Evolutionary conservation across 2,888 invertebrate genomes (phyloP).

Genomic region (Erebia epiphron): DNA sequence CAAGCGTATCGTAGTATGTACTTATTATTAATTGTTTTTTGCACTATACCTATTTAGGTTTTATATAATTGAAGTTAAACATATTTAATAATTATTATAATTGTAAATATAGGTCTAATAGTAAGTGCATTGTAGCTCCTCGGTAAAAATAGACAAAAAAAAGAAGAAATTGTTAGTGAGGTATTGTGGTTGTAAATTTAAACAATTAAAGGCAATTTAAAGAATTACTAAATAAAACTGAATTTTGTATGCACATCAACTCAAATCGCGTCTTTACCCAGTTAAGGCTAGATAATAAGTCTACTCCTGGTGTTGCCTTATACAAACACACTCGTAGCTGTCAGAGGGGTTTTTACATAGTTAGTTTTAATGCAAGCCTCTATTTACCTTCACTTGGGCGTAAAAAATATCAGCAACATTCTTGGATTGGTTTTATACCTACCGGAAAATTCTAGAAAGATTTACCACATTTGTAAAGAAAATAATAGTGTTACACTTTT

Average conservation of each 20-base stretch:
- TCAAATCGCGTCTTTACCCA: slow-evolving; percentile 40
- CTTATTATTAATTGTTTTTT: too few relatives aligned
- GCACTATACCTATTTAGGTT: too few relatives aligned
- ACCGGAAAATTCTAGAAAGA: slow-evolving; percentile 32
- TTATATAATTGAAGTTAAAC: too few relatives aligned
- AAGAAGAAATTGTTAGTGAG: too few relatives aligned
- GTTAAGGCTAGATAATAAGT: slow-evolving; percentile 47
- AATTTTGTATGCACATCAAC: slow-evolving; percentile 22
- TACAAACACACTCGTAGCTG: slow-evolving; percentile 39
- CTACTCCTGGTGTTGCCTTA: slow-evolving; percentile 43
- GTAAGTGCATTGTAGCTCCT: too few relatives aligned
- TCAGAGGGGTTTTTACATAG: slow-evolving; percentile 42
- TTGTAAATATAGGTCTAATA: too few relatives aligned
- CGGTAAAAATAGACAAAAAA: too few relatives aligned
- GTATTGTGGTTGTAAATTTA: too few relatives aligned
- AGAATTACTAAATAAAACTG: too few relatives aligned
- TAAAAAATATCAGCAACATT: slow-evolving; percentile 35
- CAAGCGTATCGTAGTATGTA: too few relatives aligned
- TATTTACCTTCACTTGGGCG: slow-evolving; percentile 35
- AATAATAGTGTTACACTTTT: neutral
- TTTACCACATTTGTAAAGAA: slow-evolving; percentile 13
- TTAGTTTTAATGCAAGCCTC: slow-evolving; percentile 40
- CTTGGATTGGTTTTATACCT: slow-evolving; percentile 33
- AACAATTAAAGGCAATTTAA: too few relatives aligned
- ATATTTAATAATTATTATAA: too few relatives aligned